Conservation (phyloP, 2,113 vertebrate genomes). For the Callorhinus ursinus region DNA sequence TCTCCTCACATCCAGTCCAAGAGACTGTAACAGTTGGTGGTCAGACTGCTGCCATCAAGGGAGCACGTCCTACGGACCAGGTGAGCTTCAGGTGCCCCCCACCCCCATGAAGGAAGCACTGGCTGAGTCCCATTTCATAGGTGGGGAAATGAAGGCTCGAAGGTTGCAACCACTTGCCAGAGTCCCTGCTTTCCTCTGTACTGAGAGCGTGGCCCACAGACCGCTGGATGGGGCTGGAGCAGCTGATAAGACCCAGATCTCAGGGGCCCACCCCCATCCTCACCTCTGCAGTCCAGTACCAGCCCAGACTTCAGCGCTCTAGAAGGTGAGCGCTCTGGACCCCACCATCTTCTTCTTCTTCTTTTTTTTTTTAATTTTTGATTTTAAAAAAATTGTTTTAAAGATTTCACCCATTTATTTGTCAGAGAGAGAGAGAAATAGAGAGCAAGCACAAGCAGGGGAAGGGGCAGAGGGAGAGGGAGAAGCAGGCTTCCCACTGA, state of each 20-base stretch:
- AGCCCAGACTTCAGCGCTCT: background rate
- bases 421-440: background rate
- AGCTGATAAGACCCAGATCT: background rate
- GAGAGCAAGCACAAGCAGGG: background rate
- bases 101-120: too few species aligned
- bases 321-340: background rate
- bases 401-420: too few species aligned
- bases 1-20: background rate
- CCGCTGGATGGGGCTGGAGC: background rate
- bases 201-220: background rate
- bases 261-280: too few species aligned
- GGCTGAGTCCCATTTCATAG: background rate
- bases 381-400: too few species aligned
- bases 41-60: background rate
- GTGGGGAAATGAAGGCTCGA: background rate
- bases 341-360: background rate
- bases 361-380: background rate
- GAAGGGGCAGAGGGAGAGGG: background rate
- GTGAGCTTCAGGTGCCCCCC: background rate
- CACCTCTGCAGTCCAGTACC: background rate
- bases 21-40: background rate
- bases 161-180: rapidly evolving
- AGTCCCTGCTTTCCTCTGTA: background rate
- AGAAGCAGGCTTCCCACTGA: background rate
- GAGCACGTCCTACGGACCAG: too few species aligned